A percentile compares a stretch with the other conserved stretches of the same genome.
These are phyloP conservation scores for Myiotriccus ornatus DNA, from an alignment of 2,797 vertebrate genomes.

Conservation along the genomic window DNA sequence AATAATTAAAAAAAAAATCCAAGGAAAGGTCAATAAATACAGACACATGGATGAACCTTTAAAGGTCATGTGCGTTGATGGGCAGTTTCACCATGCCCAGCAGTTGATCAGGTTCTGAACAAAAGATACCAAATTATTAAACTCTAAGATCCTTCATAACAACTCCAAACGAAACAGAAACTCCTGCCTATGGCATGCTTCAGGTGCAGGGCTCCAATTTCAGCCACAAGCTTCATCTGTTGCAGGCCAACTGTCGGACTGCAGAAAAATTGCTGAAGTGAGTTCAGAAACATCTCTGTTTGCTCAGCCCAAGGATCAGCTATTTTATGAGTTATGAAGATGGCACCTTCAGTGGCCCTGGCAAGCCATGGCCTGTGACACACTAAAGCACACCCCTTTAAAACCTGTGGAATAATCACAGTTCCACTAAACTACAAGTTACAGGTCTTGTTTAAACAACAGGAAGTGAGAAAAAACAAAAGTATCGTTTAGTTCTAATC, in stretches of 20 bases:
- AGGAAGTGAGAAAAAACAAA: neutral
- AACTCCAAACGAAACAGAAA: neutral
- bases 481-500: neutral
- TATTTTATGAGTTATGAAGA: neutral
- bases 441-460: neutral
- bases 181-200: neutral
- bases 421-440: neutral
- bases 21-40: neutral
- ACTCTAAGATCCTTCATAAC: neutral
- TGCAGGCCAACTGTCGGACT: neutral
- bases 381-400: neutral
- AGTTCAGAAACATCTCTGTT: slow-evolving; percentile 2
- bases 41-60: neutral
- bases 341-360: neutral
- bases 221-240: neutral
- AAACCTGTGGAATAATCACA: neutral
- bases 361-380: neutral
- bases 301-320: neutral
- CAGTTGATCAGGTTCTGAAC: neutral
- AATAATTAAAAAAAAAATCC: neutral
- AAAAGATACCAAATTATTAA: neutral
- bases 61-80: neutral
- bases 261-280: slow-evolving; percentile 17
- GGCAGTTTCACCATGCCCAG: neutral
- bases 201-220: slow-evolving; percentile 10